Evolutionary conservation across 2,797 vertebrate genomes (phyloP).

Genomic region (Enteromius anoplus): DNA sequence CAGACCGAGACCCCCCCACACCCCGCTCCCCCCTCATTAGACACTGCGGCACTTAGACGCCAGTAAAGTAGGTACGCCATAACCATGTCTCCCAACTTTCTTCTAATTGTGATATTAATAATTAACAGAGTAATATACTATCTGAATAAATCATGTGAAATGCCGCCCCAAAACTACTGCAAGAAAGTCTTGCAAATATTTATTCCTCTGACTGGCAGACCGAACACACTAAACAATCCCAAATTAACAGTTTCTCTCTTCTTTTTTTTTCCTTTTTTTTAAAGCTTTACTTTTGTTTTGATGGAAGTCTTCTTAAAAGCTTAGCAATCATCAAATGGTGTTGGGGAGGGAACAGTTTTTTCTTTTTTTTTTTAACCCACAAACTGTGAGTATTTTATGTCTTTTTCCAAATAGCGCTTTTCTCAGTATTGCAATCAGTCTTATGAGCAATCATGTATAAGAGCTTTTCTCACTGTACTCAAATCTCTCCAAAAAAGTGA

Average conservation of each 20-base stretch:
- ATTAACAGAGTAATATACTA: conserved; percentile 83
- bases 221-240: neutral
- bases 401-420: conserved; percentile 31
- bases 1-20: neutral
- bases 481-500: neutral
- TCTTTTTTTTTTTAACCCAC: neutral
- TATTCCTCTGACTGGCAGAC: conserved; percentile 51
- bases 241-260: conserved; percentile 18
- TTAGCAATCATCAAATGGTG: conserved; percentile 27
- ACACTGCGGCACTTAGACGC: conserved; percentile 57
- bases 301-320: conserved; percentile 16
- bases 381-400: conserved; percentile 52
- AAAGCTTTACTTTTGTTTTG: conserved; percentile 23
- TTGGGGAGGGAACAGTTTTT: neutral
- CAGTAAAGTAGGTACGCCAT: conserved; percentile 61
- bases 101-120: conserved; percentile 84
- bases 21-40: conserved; percentile 18
- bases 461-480: conserved; percentile 14
- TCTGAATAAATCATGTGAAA: conserved; percentile 80
- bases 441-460: conserved; percentile 3
- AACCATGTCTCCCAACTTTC: conserved; percentile 73
- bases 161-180: conserved; percentile 46
- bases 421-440: conserved; percentile 35
- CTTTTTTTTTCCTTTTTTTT: conserved; percentile 11
- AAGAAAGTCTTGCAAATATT: conserved; percentile 71